Base-by-base conservation (phyloP, 2,888 invertebrate species). In the Drosophila maculinotata region DNA sequence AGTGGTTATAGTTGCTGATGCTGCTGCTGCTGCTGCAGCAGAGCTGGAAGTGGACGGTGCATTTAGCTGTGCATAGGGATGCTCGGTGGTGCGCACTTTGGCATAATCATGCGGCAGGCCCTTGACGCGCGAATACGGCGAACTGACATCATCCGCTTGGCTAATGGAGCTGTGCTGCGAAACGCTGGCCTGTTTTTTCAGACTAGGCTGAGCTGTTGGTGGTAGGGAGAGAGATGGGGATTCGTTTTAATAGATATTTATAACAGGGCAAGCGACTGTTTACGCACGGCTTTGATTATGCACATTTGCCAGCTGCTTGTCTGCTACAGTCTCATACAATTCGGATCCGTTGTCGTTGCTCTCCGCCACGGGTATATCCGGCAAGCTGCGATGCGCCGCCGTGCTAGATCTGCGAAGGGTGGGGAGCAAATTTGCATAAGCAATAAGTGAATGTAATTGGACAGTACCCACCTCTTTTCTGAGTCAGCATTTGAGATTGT, bases 271-370 rank as follows among this genome's bases (percentile, higher is more conserved):
- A n/a, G n/a, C n/a, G n/a, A n/a, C 1, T 7, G 1, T 3, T n/a
- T 30, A 86, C 90, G 60, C 83, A 92, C 92, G 91, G 75, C 91
- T 91, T 74, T 91, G 89, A 57, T 90, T 87, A 30, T 89, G 89
- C n/a, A 86, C 90, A 69, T 83, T 83, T 9, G 80, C 65, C 1
- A 88, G 65, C 77, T 92, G 90, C 90, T 93, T 92, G 75, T 93
- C 93, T 47, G 94, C 95, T 12, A 97, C 96, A 5, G 97, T 97
- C 31, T 97, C 97, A 90, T 97, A 97, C 67, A 97, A 93, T 89
- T 97, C 97, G 0, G 96, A 97, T 7, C 95, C 94, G 44, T 96
- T 96, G 90, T 97, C 97, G 78, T 93, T 93, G 69, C 93, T 93
- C 80, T 94, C 94, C 30, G 94, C 95, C 25, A 95, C 94, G 7